Percentiles rank a stretch among this genome's conserved stretches.
These are phyloP conservation scores for Limnodromus scolopaceus DNA, from an alignment of 2,797 vertebrate species.

Conservation along the genomic window DNA sequence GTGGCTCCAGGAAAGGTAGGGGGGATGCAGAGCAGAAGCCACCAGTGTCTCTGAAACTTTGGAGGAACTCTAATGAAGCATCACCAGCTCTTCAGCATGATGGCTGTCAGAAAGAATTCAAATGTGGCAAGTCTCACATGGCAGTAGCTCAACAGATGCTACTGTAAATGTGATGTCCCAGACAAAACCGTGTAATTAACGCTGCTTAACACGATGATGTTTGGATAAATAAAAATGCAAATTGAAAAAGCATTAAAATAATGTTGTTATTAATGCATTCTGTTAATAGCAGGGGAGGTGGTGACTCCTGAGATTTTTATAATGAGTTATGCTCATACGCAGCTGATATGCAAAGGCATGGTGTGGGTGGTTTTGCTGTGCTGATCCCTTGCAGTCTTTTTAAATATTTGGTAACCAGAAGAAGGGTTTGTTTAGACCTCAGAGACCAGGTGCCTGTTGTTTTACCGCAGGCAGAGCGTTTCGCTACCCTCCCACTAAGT, in stretches of 20 bases:
- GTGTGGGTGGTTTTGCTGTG: neutral
- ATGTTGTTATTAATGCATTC: constrained; percentile 22
- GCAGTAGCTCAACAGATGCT: constrained; percentile 12
- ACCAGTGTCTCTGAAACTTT: neutral
- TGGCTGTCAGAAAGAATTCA: neutral
- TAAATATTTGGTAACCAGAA: neutral
- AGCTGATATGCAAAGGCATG: neutral
- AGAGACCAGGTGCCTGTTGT: neutral
- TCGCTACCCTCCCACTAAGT: neutral
- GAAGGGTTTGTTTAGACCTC: neutral
- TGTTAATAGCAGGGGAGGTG: neutral
- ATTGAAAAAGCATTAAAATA: constrained; percentile 27
- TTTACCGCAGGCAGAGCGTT: neutral
- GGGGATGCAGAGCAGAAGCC: neutral
- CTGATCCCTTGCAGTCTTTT: neutral
- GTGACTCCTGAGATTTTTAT: constrained; percentile 21
- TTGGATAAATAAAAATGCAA: constrained; percentile 58
- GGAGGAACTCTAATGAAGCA: neutral
- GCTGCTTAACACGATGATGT: neutral
- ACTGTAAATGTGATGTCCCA: neutral
- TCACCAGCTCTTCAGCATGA: neutral
- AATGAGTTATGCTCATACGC: neutral
- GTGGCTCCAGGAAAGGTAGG: neutral
- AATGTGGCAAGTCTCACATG: neutral
- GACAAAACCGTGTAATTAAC: constrained; percentile 39